Base-by-base conservation (phyloP, 2,888 invertebrate species). In the Cheilosia grossa region DNA sequence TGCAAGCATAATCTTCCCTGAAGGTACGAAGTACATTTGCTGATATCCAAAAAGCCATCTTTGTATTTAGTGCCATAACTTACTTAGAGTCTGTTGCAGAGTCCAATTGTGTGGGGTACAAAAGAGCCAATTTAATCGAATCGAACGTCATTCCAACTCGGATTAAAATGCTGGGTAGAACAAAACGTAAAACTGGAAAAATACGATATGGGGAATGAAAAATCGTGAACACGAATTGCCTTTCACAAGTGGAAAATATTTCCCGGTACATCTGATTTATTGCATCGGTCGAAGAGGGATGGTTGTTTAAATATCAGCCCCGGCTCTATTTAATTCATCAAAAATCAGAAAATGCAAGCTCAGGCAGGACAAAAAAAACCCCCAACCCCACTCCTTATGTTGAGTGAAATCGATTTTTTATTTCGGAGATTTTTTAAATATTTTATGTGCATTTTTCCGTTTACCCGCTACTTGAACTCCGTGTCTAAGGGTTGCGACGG, bases 391-490 rank as follows among this genome's bases (percentile, higher is more conserved):
- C 9, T 30, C 30, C 15, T 21, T 40, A 7, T 2, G 13, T 54
- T 47, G 40, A n/a, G 19, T 49, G 49, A 4, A 27, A n/a, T 59
- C 37, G 37, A 30, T 51, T 64, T 44, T 56, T 79, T 79, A 27
- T 27, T 61, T 79, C 64, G 17, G 53, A 21, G 42, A 21, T 51
- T 47, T 53, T 78, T 56, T 61, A 33, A 80, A 80, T 74, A 69
- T 56, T 81, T 63, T 63, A 81, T 69, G 54, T 75, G 69, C 17
- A 69, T 42, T 74, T 80, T 69, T 77, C 56, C 44, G 61, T 61
- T 69, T 19, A 67, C 40, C 47, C 24, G 47, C 37, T 59, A 49
- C 73, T 47, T 67, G 42, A 17, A 40, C 44, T 44, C 54, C 27
- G 17, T 40, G 21, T 42, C 51, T 42, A 53, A 51, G n/a, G 70